phyloP scores from a whole-genome alignment of 2,797 vertebrate species.

The Hypotaenidia okinawae region DNA sequence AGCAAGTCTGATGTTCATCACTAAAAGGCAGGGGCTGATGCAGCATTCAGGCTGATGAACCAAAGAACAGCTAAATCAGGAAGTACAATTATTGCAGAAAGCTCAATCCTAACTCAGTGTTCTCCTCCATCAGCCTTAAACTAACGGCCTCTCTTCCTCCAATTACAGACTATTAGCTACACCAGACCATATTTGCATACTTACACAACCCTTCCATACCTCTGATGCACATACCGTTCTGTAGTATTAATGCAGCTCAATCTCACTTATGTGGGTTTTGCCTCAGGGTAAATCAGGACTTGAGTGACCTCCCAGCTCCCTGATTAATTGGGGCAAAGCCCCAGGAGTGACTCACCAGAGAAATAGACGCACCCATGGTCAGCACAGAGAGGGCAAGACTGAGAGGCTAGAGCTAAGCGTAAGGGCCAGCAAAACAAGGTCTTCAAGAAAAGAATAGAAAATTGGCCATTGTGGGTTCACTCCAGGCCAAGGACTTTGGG shows the following conservation, averaged over 20 bases:
- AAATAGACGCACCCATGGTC: background rate
- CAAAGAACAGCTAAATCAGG: slow-evolving; percentile 9
- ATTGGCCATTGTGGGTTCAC: background rate
- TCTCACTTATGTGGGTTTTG: background rate
- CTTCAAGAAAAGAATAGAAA: background rate
- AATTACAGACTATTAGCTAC: slow-evolving; percentile 20
- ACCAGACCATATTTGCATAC: background rate
- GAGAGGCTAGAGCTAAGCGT: background rate
- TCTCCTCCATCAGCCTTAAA: slow-evolving; percentile 6
- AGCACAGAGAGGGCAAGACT: background rate
- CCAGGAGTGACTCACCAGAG: background rate
- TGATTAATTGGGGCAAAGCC: background rate
- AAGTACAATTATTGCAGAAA: background rate
- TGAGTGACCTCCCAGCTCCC: background rate
- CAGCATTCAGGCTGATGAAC: background rate
- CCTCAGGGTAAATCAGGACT: background rate
- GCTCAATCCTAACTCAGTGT: background rate
- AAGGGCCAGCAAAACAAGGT: background rate
- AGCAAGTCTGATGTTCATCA: background rate
- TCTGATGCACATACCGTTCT: background rate
- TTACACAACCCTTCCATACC: background rate
- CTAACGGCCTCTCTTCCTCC: background rate
- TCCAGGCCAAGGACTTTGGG: background rate
- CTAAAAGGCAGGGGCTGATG: background rate
- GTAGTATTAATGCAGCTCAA: background rate